Conservation (phyloP, 2,113 vertebrate genomes). For the Bucco capensis region DNA sequence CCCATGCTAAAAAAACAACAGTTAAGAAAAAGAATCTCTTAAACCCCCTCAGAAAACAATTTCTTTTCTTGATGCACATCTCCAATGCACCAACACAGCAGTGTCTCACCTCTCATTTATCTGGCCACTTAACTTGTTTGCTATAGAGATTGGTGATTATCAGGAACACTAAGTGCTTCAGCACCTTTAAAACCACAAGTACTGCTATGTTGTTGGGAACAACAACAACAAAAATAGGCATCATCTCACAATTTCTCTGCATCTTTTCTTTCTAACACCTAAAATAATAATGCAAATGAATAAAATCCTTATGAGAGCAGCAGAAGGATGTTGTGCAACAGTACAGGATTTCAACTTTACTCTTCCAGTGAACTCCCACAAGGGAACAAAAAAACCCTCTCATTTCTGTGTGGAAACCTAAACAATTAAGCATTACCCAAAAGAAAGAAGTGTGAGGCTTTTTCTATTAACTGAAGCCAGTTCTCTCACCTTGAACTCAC, state of each 20-base stretch:
- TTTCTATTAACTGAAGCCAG: background rate
- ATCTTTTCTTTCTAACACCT: background rate
- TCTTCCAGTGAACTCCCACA: background rate
- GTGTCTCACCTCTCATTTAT: background rate
- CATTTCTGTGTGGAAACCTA: background rate
- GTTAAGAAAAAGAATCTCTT: background rate
- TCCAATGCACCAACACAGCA: background rate
- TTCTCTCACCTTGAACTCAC: background rate
- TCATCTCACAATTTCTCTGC: background rate
- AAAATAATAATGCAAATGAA: background rate
- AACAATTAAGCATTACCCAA: background rate
- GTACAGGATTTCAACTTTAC: background rate
- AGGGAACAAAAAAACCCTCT: background rate
- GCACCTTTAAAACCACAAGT: background rate
- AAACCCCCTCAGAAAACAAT: background rate
- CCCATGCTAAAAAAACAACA: background rate
- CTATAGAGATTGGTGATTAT: background rate
- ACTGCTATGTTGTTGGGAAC: background rate
- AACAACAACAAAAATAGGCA: too few species aligned
- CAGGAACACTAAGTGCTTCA: background rate
- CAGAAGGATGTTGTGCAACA: background rate
- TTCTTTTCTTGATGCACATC: background rate
- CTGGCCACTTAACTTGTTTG: background rate
- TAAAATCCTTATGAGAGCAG: background rate
- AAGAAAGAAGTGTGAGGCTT: background rate